phyloP scores from a whole-genome alignment of 2,797 vertebrate genomes.

The Anableps anableps region DNA sequence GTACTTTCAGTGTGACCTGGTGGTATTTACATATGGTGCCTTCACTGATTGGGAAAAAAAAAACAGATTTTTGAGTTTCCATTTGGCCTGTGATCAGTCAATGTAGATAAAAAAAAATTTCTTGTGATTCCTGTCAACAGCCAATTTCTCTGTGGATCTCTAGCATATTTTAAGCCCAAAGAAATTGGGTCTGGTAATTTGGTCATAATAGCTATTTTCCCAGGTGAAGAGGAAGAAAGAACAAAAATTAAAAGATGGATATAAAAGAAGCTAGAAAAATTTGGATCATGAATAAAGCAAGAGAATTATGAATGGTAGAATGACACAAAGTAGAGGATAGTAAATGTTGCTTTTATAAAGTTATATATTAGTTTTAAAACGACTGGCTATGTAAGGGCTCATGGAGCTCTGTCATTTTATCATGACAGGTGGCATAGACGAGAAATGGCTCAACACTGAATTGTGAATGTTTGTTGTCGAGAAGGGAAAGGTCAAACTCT shows the following conservation, averaged over 20 bases:
- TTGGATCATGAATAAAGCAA: background rate
- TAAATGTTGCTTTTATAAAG: conserved; percentile 10
- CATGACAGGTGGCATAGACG: conserved; percentile 39
- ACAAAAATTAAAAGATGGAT: background rate
- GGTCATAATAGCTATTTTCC: background rate
- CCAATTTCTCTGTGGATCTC: background rate
- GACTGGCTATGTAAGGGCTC: background rate
- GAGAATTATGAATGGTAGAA: background rate
- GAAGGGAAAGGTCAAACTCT: conserved; percentile 68
- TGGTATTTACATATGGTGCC: background rate
- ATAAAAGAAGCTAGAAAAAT: conserved; percentile 1
- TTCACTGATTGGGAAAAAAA: background rate
- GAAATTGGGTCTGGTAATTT: background rate
- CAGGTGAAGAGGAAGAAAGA: background rate
- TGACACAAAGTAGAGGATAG: background rate
- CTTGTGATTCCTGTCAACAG: background rate
- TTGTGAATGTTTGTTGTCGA: conserved; percentile 63
- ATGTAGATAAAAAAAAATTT: background rate
- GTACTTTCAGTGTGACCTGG: background rate
- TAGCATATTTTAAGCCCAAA: too few species aligned
- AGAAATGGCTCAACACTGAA: conserved; percentile 56
- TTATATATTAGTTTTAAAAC: conserved; percentile 14
- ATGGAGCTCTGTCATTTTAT: conserved; percentile 60
- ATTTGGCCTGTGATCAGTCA: background rate
- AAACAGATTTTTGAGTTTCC: background rate